Percentiles rank a stretch among this genome's conserved stretches.
These are phyloP conservation scores for Vulpes lagopus DNA, from an alignment of 2,113 vertebrate species.

Conservation along the genomic window DNA sequence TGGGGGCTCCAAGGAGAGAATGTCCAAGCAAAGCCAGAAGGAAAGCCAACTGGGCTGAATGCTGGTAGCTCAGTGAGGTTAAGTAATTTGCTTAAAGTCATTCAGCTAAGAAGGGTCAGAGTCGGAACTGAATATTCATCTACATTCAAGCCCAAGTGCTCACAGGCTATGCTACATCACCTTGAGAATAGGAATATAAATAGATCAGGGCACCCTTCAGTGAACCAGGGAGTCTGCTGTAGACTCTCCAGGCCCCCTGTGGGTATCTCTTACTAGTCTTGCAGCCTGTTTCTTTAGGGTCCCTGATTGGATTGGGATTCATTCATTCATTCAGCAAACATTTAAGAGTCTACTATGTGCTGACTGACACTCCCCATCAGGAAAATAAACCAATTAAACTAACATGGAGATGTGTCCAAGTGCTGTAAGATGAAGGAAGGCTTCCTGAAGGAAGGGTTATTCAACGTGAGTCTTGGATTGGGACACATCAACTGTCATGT, in stretches of 20 bases:
- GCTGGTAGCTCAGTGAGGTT: not conserved
- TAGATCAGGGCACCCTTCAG: not conserved
- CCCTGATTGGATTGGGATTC: not conserved
- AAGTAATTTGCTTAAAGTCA: not conserved
- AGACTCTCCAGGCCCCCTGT: too few species aligned
- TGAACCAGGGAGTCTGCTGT: not conserved
- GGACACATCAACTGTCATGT: not conserved
- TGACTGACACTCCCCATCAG: not conserved
- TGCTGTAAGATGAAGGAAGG: not conserved
- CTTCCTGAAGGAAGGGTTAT: not conserved
- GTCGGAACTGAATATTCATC: not conserved
- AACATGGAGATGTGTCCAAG: not conserved
- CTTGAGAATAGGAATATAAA: not conserved
- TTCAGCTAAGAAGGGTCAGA: not conserved
- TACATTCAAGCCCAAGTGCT: not conserved
- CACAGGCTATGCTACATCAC: not conserved
- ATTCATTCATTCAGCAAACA: not conserved
- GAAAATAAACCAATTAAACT: not conserved
- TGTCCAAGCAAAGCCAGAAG: not conserved
- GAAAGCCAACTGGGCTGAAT: not conserved
- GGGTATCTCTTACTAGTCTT: not conserved
- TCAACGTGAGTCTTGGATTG: not conserved
- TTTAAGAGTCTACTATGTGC: not conserved
- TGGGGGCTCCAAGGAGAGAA: not conserved
- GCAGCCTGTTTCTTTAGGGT: not conserved